phyloP scores from a whole-genome alignment of 2,113 vertebrate genomes.

The Amazona vittata region DNA sequence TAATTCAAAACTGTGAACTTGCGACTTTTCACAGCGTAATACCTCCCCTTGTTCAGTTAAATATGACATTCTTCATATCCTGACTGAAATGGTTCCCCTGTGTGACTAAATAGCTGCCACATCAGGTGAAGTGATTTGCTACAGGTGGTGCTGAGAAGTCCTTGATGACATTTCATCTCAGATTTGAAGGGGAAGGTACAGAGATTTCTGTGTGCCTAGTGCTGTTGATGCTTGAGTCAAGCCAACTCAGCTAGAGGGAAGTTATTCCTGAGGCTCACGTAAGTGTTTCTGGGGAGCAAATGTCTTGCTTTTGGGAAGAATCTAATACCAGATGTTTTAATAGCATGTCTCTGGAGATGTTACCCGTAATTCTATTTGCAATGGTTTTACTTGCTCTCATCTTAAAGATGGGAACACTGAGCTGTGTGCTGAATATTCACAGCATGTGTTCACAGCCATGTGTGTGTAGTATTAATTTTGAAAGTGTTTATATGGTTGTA shows the following conservation, averaged over 20 bases:
- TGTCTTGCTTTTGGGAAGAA: not conserved
- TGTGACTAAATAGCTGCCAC: not conserved
- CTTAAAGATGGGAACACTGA: not conserved
- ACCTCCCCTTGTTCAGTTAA: not conserved
- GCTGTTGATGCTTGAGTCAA: not conserved
- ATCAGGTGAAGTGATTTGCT: not conserved
- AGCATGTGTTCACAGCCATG: not conserved
- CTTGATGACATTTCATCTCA: not conserved
- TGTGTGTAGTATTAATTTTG: not conserved
- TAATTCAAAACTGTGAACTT: not conserved
- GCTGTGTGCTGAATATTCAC: not conserved
- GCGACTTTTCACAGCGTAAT: not conserved
- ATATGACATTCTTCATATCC: not conserved
- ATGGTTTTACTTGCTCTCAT: not conserved
- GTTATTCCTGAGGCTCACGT: not conserved
- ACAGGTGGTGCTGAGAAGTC: not conserved
- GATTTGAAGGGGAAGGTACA: not conserved
- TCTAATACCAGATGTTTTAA: not conserved
- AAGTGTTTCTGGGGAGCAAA: not conserved
- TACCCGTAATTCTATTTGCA: not conserved
- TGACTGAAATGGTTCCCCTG: not conserved
- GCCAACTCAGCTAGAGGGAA: not conserved
- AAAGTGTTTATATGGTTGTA: not conserved
- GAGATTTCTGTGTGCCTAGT: not conserved
- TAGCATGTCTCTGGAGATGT: not conserved